Evolutionary conservation across 1,140 invertebrate species (phyloP).

Genomic region (Lepidurus packardi): DNA sequence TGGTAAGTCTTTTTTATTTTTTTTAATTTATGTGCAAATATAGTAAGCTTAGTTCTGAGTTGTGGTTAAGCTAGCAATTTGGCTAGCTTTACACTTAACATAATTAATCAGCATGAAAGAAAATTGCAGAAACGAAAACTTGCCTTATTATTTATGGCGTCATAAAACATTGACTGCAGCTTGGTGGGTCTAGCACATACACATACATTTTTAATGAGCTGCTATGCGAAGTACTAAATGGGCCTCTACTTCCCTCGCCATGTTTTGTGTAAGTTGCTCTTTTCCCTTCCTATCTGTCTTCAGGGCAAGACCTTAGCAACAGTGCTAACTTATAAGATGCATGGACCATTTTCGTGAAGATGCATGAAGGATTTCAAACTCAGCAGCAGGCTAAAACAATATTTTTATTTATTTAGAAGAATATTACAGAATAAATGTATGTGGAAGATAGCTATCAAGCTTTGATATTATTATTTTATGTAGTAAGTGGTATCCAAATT

Average conservation of each 20-base stretch:
- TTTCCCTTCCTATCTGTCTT: background rate
- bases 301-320: conserved; percentile 21
- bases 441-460: too few relatives aligned
- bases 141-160: too few relatives aligned
- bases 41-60: too few relatives aligned
- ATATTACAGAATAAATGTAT: too few relatives aligned
- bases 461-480: too few relatives aligned
- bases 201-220: background rate
- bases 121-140: too few relatives aligned
- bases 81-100: too few relatives aligned
- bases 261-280: background rate
- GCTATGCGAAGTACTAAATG: background rate
- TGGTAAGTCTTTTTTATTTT: conserved; percentile 17
- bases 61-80: too few relatives aligned
- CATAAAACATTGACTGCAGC: too few relatives aligned
- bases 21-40: background rate
- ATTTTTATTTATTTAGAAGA: background rate
- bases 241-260: background rate
- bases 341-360: background rate
- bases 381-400: background rate
- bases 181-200: too few relatives aligned
- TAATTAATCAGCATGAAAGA: too few relatives aligned
- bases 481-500: too few relatives aligned
- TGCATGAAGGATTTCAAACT: background rate
- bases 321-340: background rate